phyloP scores from a whole-genome alignment of 2,113 vertebrate species.

The Rhinopithecus roxellana region DNA sequence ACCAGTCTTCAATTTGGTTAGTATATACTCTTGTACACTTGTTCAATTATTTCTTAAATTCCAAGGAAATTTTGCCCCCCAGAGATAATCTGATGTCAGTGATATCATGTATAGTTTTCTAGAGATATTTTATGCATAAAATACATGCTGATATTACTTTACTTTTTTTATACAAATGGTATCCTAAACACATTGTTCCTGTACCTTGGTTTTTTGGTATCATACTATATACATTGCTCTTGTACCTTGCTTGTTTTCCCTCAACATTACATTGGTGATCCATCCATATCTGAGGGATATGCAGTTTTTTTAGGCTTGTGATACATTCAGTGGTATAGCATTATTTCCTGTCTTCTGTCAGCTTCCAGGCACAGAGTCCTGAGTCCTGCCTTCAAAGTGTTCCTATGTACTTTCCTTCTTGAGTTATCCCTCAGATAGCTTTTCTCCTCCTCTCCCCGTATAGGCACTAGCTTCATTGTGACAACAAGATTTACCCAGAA shows the following conservation, averaged over 20 bases:
- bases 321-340: background rate
- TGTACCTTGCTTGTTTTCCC: background rate
- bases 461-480: background rate
- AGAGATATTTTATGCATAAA: background rate
- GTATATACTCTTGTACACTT: background rate
- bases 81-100: background rate
- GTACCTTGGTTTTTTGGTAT: background rate
- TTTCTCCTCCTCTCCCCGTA: background rate
- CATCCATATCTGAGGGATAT: background rate
- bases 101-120: background rate
- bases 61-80: background rate
- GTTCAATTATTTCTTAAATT: constrained; percentile 52
- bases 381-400: background rate
- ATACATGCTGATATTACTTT: constrained; percentile 23
- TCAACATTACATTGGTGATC: background rate
- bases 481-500: background rate
- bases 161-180: background rate
- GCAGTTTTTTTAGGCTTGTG: background rate
- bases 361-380: background rate
- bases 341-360: constrained; percentile 1
- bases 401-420: background rate
- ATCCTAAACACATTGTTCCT: background rate
- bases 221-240: background rate
- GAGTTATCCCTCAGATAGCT: background rate
- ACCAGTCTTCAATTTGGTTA: background rate